Conservation (phyloP, 2,113 vertebrate species). For the Grantiella picta region DNA sequence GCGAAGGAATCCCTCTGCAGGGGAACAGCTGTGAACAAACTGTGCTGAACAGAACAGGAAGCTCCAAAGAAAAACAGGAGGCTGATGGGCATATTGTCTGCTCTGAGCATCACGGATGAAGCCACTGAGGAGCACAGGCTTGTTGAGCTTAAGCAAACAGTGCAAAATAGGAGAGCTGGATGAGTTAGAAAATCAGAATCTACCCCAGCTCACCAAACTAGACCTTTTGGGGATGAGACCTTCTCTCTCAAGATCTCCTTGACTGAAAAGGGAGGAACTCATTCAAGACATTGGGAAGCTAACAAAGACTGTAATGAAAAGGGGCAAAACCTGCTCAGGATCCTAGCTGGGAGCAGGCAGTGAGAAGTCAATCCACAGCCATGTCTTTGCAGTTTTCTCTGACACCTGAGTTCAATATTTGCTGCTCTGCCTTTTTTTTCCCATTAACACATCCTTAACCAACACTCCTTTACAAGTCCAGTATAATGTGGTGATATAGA, state of each 20-base stretch:
- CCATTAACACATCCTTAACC: not conserved
- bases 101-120: not conserved
- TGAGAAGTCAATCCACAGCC: not conserved
- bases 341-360: not conserved
- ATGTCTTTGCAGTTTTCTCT: not conserved
- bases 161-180: not conserved
- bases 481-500: accelerated
- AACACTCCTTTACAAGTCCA: not conserved
- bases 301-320: not conserved
- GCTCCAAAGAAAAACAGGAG: not conserved
- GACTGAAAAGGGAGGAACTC: not conserved
- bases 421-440: not conserved
- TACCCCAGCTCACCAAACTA: not conserved
- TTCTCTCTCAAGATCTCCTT: not conserved
- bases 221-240: not conserved
- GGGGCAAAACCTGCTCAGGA: not conserved
- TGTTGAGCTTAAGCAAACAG: not conserved
- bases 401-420: not conserved
- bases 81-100: not conserved
- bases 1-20: not conserved
- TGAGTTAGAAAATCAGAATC: not conserved
- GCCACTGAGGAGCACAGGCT: not conserved
- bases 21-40: not conserved
- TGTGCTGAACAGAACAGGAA: not conserved
- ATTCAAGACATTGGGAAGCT: not conserved